Evolutionary conservation across 2,113 vertebrate species (phyloP).

Genomic region (Balaeniceps rex): DNA sequence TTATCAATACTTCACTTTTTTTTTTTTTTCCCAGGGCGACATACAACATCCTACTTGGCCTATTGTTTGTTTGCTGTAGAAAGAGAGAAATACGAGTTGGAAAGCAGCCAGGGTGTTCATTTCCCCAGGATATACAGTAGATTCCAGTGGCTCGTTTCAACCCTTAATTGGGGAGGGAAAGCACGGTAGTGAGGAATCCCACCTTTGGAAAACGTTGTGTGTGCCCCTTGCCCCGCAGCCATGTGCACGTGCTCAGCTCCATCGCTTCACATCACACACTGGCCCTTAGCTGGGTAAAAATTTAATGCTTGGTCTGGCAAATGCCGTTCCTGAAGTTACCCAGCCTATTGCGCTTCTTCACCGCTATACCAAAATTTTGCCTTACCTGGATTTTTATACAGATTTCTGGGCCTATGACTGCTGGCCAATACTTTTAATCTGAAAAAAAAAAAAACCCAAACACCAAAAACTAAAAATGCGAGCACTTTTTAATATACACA

Average conservation of each 20-base stretch:
- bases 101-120: conserved; percentile 45
- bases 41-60: conserved; percentile 29
- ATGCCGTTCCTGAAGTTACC: background rate
- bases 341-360: background rate
- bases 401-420: background rate
- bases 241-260: background rate
- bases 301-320: background rate
- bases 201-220: background rate
- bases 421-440: background rate
- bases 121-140: conserved; percentile 54
- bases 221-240: background rate
- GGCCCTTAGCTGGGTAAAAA: background rate
- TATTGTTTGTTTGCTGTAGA: conserved; percentile 49
- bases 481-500: background rate
- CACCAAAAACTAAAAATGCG: background rate
- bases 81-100: conserved; percentile 27
- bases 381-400: background rate
- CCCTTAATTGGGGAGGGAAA: conserved; percentile 42
- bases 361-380: background rate
- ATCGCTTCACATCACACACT: background rate
- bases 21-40: background rate
- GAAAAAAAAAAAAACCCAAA: background rate
- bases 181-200: conserved; percentile 15
- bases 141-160: conserved; percentile 51
- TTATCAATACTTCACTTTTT: conserved; percentile 61